A percentile compares a stretch with the other conserved stretches of the same genome.
These are phyloP conservation scores for Stichopus horrens DNA, from an alignment of 53 echinoderm and acorn worm species.

Conservation along the genomic window DNA sequence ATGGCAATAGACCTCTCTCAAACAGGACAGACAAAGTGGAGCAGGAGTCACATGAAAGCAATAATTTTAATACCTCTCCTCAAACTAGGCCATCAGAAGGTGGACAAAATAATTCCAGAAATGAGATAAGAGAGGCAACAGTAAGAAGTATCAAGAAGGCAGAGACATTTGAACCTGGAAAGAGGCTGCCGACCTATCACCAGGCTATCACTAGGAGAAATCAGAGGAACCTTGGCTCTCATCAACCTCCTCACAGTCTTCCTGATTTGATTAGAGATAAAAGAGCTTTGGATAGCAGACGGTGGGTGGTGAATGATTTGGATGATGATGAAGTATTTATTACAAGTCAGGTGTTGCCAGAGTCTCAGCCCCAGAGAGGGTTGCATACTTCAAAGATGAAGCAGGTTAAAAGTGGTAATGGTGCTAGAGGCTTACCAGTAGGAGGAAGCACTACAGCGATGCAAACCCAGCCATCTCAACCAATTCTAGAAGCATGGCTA, in stretches of 20 bases:
- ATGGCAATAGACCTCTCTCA: background rate
- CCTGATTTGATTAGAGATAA: conserved; percentile 27
- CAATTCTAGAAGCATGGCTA: background rate
- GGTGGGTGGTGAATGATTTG: conserved; percentile 14
- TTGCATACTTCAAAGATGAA: background rate
- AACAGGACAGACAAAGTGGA: background rate
- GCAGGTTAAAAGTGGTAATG: background rate
- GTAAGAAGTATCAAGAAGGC: background rate
- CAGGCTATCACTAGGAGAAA: conserved; percentile 18
- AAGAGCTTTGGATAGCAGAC: background rate
- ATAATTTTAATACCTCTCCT: background rate
- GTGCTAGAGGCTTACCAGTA: background rate
- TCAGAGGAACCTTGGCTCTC: background rate
- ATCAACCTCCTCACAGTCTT: background rate
- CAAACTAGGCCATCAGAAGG: background rate
- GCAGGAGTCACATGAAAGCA: background rate
- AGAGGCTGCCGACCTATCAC: conserved; percentile 15
- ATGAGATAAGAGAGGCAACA: background rate
- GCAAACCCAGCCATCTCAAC: background rate
- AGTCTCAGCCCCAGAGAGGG: conserved; percentile 16
- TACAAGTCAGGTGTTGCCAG: conserved; percentile 27
- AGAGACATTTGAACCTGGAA: background rate
- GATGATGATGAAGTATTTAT: conserved; percentile 24
- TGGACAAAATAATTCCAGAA: background rate
- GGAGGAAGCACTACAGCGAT: background rate